Percentiles rank a stretch among this genome's conserved stretches.
Conservation (phyloP, 2,888 invertebrate species). For the Drosophila buzzatii region DNA sequence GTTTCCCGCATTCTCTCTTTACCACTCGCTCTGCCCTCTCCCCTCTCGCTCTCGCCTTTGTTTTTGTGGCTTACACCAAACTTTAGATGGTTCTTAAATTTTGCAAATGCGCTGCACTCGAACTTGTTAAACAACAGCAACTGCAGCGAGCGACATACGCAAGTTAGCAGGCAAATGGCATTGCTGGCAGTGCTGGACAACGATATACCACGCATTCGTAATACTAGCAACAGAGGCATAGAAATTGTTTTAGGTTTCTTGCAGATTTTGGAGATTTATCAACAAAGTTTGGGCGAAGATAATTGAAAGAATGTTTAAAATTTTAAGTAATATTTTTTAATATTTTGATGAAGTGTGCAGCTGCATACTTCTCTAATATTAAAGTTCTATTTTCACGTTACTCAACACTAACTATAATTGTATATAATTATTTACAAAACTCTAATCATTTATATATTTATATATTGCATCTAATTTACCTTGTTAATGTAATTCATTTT, state of each 20-base stretch:
- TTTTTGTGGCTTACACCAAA: conserved; percentile 38
- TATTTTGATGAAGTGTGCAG: too few relatives aligned
- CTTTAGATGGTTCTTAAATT: conserved; percentile 73
- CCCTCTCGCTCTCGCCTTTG: conserved; percentile 16
- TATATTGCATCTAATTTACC: too few relatives aligned
- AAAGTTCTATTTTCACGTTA: background rate
- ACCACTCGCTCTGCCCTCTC: background rate
- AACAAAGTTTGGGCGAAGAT: too few relatives aligned
- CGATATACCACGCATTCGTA: background rate
- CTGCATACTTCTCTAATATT: background rate
- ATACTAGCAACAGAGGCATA: too few relatives aligned
- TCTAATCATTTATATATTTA: too few relatives aligned
- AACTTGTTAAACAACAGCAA: conserved; percentile 72
- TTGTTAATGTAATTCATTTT: background rate
- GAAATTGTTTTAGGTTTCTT: too few relatives aligned
- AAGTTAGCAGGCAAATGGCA: conserved; percentile 3
- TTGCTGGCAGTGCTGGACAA: conserved; percentile 8
- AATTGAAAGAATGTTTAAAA: too few relatives aligned
- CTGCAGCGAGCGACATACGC: conserved; percentile 21
- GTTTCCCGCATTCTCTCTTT: conserved; percentile 21
- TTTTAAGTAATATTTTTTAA: too few relatives aligned
- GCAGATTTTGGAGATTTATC: too few relatives aligned
- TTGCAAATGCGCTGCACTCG: conserved; percentile 75
- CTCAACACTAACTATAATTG: background rate
- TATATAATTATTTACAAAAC: too few relatives aligned